Evolutionary conservation across 1,140 invertebrate species (phyloP).

Genomic region (Drosophila willistoni): DNA sequence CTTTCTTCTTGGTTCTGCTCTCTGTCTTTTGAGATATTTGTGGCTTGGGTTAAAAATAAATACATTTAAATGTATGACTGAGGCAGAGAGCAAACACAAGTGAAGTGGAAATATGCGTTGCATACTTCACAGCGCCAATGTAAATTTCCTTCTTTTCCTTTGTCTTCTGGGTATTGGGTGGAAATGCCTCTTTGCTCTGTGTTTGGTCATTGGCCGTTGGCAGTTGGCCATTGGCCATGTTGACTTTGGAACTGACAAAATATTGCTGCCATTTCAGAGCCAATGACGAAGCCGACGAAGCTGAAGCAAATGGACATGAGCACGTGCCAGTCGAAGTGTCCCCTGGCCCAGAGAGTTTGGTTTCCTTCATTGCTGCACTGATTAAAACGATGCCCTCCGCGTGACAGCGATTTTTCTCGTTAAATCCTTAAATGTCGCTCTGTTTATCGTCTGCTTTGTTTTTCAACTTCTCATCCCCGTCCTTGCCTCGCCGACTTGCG

Average conservation of each 20-base stretch:
- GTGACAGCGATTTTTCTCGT: conserved; percentile 76
- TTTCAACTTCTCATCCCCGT: conserved; percentile 44
- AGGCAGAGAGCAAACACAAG: conserved; percentile 58
- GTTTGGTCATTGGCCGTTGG: conserved; percentile 44
- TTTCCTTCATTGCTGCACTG: conserved; percentile 58
- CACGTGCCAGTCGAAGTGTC: conserved; percentile 42
- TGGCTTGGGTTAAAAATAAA: conserved; percentile 48
- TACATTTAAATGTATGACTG: conserved; percentile 55
- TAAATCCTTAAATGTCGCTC: conserved; percentile 76
- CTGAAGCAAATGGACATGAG: conserved; percentile 45
- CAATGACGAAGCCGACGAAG: conserved; percentile 38
- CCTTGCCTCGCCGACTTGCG: conserved; percentile 7
- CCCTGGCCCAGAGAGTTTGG: neutral
- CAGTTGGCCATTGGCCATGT: conserved; percentile 58
- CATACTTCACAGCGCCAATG: conserved; percentile 74
- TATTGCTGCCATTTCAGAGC: conserved; percentile 66
- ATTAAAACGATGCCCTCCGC: conserved; percentile 71
- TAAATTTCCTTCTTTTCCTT: conserved; percentile 64
- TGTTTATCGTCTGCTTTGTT: conserved; percentile 68
- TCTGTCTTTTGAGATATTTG: conserved; percentile 28
- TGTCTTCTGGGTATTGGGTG: conserved; percentile 30
- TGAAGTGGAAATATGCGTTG: conserved; percentile 77
- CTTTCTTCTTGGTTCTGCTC: conserved; percentile 6
- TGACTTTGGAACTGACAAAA: conserved; percentile 72
- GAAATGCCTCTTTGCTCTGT: conserved; percentile 17